phyloP scores from a whole-genome alignment of 2,113 vertebrate genomes.

The Lontra canadensis region DNA sequence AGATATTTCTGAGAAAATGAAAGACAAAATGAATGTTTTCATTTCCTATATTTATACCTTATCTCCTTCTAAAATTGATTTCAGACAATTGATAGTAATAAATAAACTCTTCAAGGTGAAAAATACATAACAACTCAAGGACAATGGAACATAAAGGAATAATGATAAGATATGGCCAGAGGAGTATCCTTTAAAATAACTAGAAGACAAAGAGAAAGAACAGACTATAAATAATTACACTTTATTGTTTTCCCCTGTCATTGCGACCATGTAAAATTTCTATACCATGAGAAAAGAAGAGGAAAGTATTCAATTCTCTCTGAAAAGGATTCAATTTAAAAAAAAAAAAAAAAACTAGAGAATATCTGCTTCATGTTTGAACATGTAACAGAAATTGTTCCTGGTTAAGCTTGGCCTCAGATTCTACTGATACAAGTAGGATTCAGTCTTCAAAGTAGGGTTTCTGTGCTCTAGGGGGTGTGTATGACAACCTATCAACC shows the following conservation, averaged over 20 bases:
- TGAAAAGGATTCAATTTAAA: neutral
- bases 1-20: neutral
- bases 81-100: neutral
- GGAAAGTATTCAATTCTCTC: neutral
- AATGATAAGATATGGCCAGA: neutral
- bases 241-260: neutral
- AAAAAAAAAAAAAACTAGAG: neutral
- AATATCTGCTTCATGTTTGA: neutral
- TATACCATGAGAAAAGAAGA: neutral
- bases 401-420: neutral
- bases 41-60: neutral
- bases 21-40: neutral
- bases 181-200: neutral
- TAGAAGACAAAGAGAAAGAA: neutral
- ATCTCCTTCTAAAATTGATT: neutral
- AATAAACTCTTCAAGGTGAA: neutral
- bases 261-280: neutral
- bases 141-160: slow-evolving; percentile 10
- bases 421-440: neutral
- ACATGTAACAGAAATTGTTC: neutral
- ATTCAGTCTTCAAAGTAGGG: neutral
- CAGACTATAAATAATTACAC: neutral
- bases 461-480: neutral
- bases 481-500: neutral
- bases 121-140: neutral